Percentiles rank a stretch among this genome's conserved stretches.
Conservation (phyloP, 2,113 vertebrate genomes). For the Myotis davidii region DNA sequence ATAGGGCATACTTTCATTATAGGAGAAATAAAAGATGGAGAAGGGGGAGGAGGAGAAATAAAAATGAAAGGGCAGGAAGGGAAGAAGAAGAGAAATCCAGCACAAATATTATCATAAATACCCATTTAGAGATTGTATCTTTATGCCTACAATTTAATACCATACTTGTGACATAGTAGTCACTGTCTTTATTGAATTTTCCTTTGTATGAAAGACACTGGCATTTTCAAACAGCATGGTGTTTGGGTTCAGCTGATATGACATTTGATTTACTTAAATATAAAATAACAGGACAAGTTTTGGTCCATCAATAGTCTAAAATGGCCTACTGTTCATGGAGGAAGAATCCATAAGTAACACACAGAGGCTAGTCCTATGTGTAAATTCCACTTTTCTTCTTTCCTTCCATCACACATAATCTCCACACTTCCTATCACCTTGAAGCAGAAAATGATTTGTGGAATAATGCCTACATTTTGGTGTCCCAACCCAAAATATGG, state of each 20-base stretch:
- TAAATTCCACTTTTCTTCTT: not conserved
- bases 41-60: not conserved
- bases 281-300: not conserved
- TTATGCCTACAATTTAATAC: not conserved
- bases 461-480: not conserved
- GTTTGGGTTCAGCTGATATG: not conserved
- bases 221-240: not conserved
- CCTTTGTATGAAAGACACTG: not conserved
- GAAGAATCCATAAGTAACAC: not conserved
- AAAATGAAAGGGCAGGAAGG: not conserved
- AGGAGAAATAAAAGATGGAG: not conserved
- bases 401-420: not conserved
- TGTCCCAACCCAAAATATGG: not conserved
- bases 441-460: not conserved
- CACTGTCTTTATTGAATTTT: not conserved
- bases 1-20: not conserved
- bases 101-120: not conserved
- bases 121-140: not conserved
- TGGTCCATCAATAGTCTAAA: not conserved
- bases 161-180: not conserved
- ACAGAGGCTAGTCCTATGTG: not conserved
- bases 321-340: not conserved
- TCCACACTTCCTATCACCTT: not conserved
- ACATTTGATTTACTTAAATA: not conserved
- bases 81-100: not conserved